Percentiles rank a stretch among this genome's conserved stretches.
These are phyloP conservation scores for Smittia aterrima DNA, from an alignment of 2,888 invertebrate species.

Conservation along the genomic window DNA sequence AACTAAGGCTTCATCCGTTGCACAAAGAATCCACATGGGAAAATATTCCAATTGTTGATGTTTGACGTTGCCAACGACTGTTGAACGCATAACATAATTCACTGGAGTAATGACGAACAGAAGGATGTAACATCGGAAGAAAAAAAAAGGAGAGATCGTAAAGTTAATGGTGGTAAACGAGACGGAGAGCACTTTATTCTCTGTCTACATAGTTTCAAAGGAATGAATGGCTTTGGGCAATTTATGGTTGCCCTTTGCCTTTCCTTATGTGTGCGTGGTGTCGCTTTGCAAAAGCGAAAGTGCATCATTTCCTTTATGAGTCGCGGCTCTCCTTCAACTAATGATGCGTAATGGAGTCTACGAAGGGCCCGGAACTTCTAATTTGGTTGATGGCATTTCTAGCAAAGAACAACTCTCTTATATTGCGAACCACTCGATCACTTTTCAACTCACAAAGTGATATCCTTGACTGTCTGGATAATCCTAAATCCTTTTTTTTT, in stretches of 20 bases:
- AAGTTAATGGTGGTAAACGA: conserved; percentile 25
- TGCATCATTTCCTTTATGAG: conserved; percentile 39
- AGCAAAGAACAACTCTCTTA: too few species aligned
- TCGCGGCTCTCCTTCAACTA: not conserved
- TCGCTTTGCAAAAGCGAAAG: conserved; percentile 32
- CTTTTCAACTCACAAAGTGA: not conserved
- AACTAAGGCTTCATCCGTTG: conserved; percentile 16
- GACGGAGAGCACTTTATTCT: conserved; percentile 29
- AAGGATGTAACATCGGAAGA: conserved; percentile 23
- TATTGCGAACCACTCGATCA: not conserved
- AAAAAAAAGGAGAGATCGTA: conserved; percentile 15
- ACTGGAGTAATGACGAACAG: conserved; percentile 36
- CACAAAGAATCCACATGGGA: conserved; percentile 19
- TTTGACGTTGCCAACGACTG: conserved; percentile 10
- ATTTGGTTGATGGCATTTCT: too few species aligned
- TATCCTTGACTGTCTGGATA: not conserved
- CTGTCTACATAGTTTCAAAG: conserved; percentile 15
- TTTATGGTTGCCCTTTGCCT: conserved; percentile 14
- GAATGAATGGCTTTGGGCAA: not conserved
- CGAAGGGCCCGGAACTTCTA: too few species aligned
- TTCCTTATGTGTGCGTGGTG: not conserved
- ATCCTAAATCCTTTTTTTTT: not conserved
- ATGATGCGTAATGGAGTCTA: conserved; percentile 39
- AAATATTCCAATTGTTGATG: conserved; percentile 6
- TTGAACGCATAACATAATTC: not conserved